Evolutionary conservation across 92 coral and sea anemone species (phyloP), one percentile per base, ranked within the genome.

Genomic region (Phenganax stokvisi): DNA sequence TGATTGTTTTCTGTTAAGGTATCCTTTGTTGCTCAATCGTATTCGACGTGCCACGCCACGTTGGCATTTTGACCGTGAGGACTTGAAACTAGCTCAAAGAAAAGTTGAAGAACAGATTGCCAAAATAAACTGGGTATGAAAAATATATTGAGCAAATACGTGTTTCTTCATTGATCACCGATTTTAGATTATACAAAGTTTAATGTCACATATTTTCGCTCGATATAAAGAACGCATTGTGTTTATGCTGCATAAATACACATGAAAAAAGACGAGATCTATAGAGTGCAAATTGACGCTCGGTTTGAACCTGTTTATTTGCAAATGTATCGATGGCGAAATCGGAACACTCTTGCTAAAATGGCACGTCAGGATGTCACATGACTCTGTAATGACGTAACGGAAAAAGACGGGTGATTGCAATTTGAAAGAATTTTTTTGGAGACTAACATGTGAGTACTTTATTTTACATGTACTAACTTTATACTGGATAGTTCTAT

Each of bases 11-110:
- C 20, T 51, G 13, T 60, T 47, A 52, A 91, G 99, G 55, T 96
- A 96, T 83, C 99, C 99, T 7, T 86, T 96, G 59, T 84, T 96
- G 3, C 87, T 96, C 27, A 96, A 92, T 75, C 88, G 99, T 51
- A 96, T 96, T 54, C 96, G 97, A 9, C 92, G 88, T 66, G 88
- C 99, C 52, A 88, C 99, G 51, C 97, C 99, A 13, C 91, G 96
- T 63, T 85, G 93, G 83, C 92, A 90, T 71, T 72, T 80, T 1
- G 99, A 96, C 74, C 89, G 97, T 29, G 99, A 96, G 81, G 91
- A 96, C 81, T 89, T 96, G 30, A 90, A 92, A 87, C 58, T 90
- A 85, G 99, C 99, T 25, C 97, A 96, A 59, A 88, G 94, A 69
- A 90, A 88, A 86, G 91, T 96, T 2, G 99, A 96, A 56, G 99